Conservation (phyloP, 2,888 invertebrate species). For the Barypeithes pellucidus region DNA sequence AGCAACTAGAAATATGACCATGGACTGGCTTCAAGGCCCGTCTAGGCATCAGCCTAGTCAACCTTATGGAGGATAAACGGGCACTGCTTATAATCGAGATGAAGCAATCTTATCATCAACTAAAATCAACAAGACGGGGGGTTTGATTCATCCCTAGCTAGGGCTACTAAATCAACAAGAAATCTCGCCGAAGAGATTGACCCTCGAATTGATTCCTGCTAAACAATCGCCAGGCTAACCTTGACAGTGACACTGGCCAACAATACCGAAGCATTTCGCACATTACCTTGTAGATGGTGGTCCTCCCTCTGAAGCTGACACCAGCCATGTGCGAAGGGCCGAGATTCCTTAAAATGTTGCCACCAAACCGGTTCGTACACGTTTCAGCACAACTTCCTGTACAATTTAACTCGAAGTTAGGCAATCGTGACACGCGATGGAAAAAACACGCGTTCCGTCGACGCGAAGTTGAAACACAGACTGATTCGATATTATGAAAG, state of each 20-base stretch:
- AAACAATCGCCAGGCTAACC: constrained; percentile 34
- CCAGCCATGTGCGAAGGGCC: constrained; percentile 25
- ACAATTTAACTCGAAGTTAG: constrained; percentile 1
- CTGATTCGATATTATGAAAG: constrained; percentile 41
- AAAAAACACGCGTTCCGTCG: constrained; percentile 16
- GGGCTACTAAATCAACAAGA: not conserved
- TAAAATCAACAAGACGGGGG: not conserved
- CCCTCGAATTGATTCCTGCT: constrained; percentile 13
- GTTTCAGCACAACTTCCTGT: constrained; percentile 17
- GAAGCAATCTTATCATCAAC: not conserved
- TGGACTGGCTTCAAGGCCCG: too few relatives aligned
- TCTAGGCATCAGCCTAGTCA: too few relatives aligned
- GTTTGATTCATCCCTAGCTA: not conserved
- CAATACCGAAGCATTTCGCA: not conserved
- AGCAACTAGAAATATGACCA: too few relatives aligned
- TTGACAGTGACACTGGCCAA: constrained; percentile 40
- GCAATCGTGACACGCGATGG: constrained; percentile 22
- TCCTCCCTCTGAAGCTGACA: not conserved
- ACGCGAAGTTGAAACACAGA: constrained; percentile 30
- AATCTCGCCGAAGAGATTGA: not conserved
- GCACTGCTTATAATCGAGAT: too few relatives aligned
- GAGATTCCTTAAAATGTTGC: not conserved
- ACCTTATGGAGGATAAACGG: too few relatives aligned
- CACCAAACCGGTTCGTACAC: constrained; percentile 24
- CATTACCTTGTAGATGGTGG: constrained; percentile 31